Percentiles rank a stretch among this genome's conserved stretches.
These are phyloP conservation scores for Nothobranchius kuhntae DNA, from an alignment of 2,113 vertebrate species.

Conservation along the genomic window DNA sequence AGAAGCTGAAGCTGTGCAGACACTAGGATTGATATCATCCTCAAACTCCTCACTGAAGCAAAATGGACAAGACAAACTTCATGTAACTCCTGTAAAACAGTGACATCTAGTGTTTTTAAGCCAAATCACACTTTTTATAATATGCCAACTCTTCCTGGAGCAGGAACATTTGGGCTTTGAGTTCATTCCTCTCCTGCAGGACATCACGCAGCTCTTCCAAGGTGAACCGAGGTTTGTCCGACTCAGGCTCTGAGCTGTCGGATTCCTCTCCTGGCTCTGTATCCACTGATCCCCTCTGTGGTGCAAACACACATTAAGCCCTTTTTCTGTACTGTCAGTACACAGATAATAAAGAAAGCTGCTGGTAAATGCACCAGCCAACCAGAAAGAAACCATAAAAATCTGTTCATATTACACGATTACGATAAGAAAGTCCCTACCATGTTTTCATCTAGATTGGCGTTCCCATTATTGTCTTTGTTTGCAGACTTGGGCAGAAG, in stretches of 20 bases:
- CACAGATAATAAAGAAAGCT: background rate
- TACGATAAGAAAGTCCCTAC: background rate
- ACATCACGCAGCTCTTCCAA: slow-evolving; percentile 92
- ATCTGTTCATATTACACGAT: background rate
- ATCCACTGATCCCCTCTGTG: slow-evolving; percentile 72
- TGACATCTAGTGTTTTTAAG: background rate
- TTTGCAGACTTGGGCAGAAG: slow-evolving; percentile 20
- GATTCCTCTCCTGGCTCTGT: slow-evolving; percentile 73
- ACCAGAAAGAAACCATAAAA: background rate
- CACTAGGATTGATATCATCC: slow-evolving; percentile 77
- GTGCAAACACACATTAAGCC: slow-evolving; percentile 39
- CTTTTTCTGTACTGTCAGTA: background rate
- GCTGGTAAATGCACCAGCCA: background rate
- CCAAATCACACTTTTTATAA: slow-evolving; percentile 83
- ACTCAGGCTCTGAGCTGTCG: slow-evolving; percentile 80
- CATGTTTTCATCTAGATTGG: slow-evolving; percentile 29
- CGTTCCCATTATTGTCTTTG: slow-evolving; percentile 3
- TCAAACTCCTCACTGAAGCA: slow-evolving; percentile 85
- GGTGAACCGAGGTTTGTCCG: slow-evolving; percentile 88
- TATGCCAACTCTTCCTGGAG: slow-evolving; percentile 91
- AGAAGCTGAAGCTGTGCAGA: slow-evolving; percentile 60
- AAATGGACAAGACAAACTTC: slow-evolving; percentile 11
- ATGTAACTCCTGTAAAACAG: background rate
- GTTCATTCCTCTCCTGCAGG: slow-evolving; percentile 90
- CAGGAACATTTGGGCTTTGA: slow-evolving; percentile 91